phyloP scores from a whole-genome alignment of 2,888 invertebrate species.

The Cryptocheilus praepositus region DNA sequence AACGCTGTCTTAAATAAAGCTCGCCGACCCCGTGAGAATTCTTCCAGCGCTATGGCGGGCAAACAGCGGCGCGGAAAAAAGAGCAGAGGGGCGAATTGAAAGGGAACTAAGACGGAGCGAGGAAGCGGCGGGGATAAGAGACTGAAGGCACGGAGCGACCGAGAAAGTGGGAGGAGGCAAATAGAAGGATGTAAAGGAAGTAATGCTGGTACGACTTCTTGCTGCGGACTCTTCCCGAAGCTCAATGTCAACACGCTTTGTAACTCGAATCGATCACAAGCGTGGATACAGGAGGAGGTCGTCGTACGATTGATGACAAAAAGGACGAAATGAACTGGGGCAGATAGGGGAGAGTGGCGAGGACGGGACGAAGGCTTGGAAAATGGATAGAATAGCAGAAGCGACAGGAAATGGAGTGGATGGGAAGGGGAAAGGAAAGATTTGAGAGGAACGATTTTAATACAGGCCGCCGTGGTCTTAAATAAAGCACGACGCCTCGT shows the following conservation, averaged over 20 bases:
- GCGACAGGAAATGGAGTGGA: not conserved
- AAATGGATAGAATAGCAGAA: not conserved
- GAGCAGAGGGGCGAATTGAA: not conserved
- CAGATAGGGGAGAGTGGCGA: no score
- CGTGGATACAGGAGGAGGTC: no score
- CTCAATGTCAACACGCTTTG: no score
- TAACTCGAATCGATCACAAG: not conserved
- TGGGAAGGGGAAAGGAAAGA: not conserved
- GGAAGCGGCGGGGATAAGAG: not conserved
- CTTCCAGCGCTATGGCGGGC: not conserved
- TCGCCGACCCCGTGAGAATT: no score
- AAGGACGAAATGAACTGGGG: no score
- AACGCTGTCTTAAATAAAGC: no score
- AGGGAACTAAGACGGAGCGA: not conserved
- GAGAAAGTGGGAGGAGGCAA: not conserved
- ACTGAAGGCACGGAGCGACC: not conserved
- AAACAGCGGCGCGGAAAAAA: not conserved
- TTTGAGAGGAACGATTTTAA: constrained; percentile 46
- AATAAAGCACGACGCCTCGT: constrained; percentile 36
- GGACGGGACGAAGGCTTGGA: no score
- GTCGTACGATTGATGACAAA: no score
- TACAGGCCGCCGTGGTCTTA: constrained; percentile 46
- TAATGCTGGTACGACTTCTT: no score
- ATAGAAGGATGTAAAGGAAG: not conserved
- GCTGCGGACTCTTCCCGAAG: no score